phyloP scores from a whole-genome alignment of 2,113 vertebrate species.

The Anguilla japonica region DNA sequence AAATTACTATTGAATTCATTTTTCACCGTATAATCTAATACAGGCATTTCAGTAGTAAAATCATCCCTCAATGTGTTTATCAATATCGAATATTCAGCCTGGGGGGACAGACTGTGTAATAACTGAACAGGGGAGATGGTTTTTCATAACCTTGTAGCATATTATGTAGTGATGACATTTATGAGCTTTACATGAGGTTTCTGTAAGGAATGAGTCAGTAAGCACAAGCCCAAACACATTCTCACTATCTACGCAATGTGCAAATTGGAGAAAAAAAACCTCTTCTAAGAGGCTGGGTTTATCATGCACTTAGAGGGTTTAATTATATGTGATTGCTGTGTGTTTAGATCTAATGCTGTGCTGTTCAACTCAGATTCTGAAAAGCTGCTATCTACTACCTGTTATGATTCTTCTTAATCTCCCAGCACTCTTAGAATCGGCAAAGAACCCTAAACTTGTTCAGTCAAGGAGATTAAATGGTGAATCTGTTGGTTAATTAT shows the following conservation, averaged over 20 bases:
- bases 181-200: conserved; percentile 56
- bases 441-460: neutral
- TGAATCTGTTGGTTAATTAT: neutral
- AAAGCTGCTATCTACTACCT: neutral
- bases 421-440: neutral
- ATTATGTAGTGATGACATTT: conserved; percentile 66
- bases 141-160: conserved; percentile 63
- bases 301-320: conserved; percentile 41
- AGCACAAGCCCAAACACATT: conserved; percentile 45
- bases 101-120: conserved; percentile 57
- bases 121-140: conserved; percentile 56
- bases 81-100: conserved; percentile 66
- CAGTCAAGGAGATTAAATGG: conserved; percentile 18
- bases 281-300: conserved; percentile 50
- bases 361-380: neutral
- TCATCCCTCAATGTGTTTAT: conserved; percentile 72
- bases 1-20: conserved; percentile 81
- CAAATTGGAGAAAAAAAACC: conserved; percentile 29
- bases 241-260: conserved; percentile 38
- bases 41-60: conserved; percentile 61
- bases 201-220: conserved; percentile 49
- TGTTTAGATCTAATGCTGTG: conserved; percentile 45
- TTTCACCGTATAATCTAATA: conserved; percentile 64
- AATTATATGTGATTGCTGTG: conserved; percentile 50
- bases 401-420: neutral